These are phyloP conservation scores for Chionomys nivalis DNA, from an alignment of 2,113 vertebrate species.

Conservation along the genomic window DNA sequence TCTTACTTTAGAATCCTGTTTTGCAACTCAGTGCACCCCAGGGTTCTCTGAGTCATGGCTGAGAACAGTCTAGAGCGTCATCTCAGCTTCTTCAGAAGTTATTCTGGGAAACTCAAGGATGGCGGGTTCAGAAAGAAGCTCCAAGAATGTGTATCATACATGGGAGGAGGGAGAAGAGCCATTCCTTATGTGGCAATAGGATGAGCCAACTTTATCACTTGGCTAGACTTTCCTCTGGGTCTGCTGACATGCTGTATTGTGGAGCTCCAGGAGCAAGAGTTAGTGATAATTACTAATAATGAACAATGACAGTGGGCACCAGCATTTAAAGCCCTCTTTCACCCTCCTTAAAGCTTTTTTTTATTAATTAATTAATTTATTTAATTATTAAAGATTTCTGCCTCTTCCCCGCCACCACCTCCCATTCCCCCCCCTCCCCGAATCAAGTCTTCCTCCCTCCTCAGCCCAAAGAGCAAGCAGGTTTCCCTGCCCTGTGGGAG, in stretches of 20 bases:
- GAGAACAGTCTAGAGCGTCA: not conserved
- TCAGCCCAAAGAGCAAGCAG: no score
- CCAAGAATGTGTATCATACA: not conserved
- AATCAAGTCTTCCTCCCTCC: no score
- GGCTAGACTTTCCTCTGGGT: not conserved
- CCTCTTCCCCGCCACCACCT: no score
- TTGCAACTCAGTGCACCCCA: not conserved
- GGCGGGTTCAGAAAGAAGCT: not conserved
- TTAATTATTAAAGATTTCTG: no score
- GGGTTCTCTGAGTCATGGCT: constrained; percentile 20
- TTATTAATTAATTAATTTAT: no score
- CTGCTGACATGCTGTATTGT: constrained; percentile 23
- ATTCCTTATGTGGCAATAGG: not conserved
- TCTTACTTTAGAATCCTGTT: constrained; percentile 53
- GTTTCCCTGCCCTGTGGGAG: no score
- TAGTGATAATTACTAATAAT: not conserved
- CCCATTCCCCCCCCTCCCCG: no score
- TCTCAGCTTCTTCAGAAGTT: not conserved
- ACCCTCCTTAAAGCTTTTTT: not conserved
- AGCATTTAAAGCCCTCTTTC: not conserved
- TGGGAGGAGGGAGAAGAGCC: not conserved
- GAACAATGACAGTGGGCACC: not conserved
- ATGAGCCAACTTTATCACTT: not conserved
- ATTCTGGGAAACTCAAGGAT: constrained; percentile 19
- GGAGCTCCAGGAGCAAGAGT: not conserved